phyloP scores from a whole-genome alignment of 1,140 invertebrate genomes.

The Frieseomelitta varia region DNA sequence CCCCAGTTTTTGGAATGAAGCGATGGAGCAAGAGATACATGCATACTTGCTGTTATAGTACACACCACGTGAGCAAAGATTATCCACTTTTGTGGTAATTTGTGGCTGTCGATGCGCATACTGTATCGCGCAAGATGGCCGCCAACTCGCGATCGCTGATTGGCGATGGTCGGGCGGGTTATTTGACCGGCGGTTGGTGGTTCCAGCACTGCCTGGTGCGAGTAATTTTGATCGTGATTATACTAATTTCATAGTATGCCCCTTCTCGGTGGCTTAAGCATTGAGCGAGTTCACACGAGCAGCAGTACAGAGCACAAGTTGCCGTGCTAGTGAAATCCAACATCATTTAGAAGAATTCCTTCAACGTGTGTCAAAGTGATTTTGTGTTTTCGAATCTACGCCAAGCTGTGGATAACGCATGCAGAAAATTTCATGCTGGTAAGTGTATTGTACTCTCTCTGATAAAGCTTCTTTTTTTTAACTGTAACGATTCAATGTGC shows the following conservation, averaged over 20 bases:
- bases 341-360: conserved; percentile 41
- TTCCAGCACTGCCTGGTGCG: conserved; percentile 64
- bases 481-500: background rate
- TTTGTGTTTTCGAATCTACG: background rate
- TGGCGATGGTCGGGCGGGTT: conserved; percentile 70
- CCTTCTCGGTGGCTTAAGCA: conserved; percentile 69
- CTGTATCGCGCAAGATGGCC: conserved; percentile 69
- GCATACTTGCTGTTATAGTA: conserved; percentile 1
- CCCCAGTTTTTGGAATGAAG: background rate
- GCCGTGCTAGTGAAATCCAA: conserved; percentile 58
- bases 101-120: conserved; percentile 59
- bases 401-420: background rate
- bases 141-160: conserved; percentile 60
- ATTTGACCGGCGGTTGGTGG: conserved; percentile 75
- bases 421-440: background rate
- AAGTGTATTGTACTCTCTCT: background rate
- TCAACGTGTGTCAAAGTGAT: conserved; percentile 10
- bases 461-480: background rate
- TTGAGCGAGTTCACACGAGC: conserved; percentile 64
- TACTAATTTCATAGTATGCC: conserved; percentile 74
- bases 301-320: conserved; percentile 57
- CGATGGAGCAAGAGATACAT: background rate
- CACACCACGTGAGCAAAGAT: conserved; percentile 50
- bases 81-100: conserved; percentile 74
- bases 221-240: conserved; percentile 77